Percentiles rank a stretch among this genome's conserved stretches.
These are phyloP conservation scores for Amblyjoppa fuscipennis DNA, from an alignment of 2,888 invertebrate genomes.

Conservation along the genomic window DNA sequence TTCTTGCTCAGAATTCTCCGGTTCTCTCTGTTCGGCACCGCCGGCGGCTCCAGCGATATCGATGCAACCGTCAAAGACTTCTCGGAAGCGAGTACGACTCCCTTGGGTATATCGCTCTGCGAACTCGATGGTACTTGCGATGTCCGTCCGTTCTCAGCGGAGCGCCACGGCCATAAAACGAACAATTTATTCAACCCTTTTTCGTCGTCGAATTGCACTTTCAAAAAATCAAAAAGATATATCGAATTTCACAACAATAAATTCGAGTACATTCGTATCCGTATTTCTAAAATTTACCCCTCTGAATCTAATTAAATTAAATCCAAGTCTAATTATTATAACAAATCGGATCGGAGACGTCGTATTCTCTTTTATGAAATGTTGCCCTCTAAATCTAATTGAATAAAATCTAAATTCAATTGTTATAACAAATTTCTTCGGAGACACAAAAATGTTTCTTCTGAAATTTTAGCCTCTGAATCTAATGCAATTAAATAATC, in stretches of 20 bases:
- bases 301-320: too few relatives aligned
- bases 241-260: not conserved
- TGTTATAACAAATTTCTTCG: too few relatives aligned
- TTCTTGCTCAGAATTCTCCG: not conserved
- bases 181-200: slow-evolving; percentile 1
- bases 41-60: slow-evolving; percentile 26
- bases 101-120: slow-evolving; percentile 27
- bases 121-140: slow-evolving; percentile 15
- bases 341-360: too few relatives aligned
- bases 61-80: slow-evolving; percentile 57
- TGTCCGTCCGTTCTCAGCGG: not conserved
- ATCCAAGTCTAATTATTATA: too few relatives aligned
- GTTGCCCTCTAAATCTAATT: too few relatives aligned
- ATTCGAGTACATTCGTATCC: too few relatives aligned
- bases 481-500: too few relatives aligned
- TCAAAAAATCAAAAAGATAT: not conserved
- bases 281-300: too few relatives aligned
- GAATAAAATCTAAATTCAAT: too few relatives aligned
- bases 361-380: too few relatives aligned
- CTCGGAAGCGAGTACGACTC: slow-evolving; percentile 46
- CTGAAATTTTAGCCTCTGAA: too few relatives aligned
- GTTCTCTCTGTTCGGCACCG: not conserved
- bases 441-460: too few relatives aligned
- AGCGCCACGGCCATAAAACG: slow-evolving; percentile 2
- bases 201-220: not conserved